Evolutionary conservation across 53 echinoderm and acorn worm genomes (phyloP).

Genomic region (Pentamera pediparva): DNA sequence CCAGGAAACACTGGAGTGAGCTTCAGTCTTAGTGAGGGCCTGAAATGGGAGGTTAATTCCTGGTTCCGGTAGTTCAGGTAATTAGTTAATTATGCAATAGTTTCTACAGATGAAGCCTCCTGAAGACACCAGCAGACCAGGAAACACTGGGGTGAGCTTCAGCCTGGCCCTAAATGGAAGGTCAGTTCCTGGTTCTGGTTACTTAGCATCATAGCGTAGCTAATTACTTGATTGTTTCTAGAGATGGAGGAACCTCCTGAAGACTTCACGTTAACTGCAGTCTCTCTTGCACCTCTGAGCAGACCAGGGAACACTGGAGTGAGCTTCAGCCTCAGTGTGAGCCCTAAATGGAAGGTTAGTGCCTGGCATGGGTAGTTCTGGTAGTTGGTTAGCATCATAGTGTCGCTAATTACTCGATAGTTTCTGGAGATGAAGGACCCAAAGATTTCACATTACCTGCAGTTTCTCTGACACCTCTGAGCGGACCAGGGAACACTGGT

Average conservation of each 20-base stretch:
- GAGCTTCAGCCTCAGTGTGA: slow-evolving; percentile 83
- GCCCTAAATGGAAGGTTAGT: slow-evolving; percentile 94
- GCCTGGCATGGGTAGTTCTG: no score
- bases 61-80: no score
- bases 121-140: slow-evolving; percentile 70
- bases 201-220: no score
- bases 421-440: slow-evolving; percentile 24
- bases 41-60: slow-evolving; percentile 85
- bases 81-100: no score
- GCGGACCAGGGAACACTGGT: not conserved
- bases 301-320: slow-evolving; percentile 80
- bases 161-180: slow-evolving; percentile 98
- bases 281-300: slow-evolving; percentile 72
- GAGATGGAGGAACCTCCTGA: slow-evolving; percentile 83
- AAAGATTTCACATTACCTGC: not conserved
- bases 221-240: no score
- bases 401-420: no score
- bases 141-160: slow-evolving; percentile 85
- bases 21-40: slow-evolving; percentile 84
- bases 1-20: slow-evolving; percentile 83
- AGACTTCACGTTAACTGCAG: slow-evolving; percentile 69
- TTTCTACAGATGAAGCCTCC: no score
- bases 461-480: not conserved
- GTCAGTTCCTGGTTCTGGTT: slow-evolving; percentile 22
- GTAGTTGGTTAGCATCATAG: no score